Evolutionary conservation across 2,797 vertebrate genomes (phyloP), one percentile per base, ranked within the genome.

Genomic region (Staurois parvus): DNA sequence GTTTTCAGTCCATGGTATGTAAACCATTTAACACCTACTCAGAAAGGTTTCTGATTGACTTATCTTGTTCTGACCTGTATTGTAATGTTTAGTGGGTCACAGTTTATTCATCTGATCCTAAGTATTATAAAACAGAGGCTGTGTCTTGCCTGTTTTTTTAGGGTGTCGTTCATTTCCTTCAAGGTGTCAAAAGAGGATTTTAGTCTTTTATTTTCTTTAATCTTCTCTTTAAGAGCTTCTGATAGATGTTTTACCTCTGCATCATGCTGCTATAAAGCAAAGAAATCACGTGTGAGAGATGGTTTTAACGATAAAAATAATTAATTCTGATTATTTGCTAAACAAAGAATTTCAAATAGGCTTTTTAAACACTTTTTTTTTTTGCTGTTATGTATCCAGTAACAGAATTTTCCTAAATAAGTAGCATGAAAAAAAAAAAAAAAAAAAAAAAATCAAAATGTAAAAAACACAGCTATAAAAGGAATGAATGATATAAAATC

Each of bases 161-260:
- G 91, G 84, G 89, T 93, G 81, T 97, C 95, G 73, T 98, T 98
- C 59, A 95, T 86, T 72, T 96, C 95, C 91, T 95, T 98, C 81
- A 98, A 91, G 29, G 94, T 90, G 84, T 95, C 95, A 88, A 97
- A 97, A 70, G 94, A 97, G 0, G 93, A 94, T 87, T 92, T 96
- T 56, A 98, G 92, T 82, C 97, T 96, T 88, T 92, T 96, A 87
- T 93, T 97, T 88, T 97, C 97, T 90, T 95, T 97, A 87, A 64
- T 94, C 90, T 90, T 95, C 89, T 97, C 95, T 89, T 91, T 95
- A 76, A 99, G 93, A 74, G 93, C 87, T 76, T 95, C 91, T 78
- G 93, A 94, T 89, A 98, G 92, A 66, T 94, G 91, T 40, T 91
- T 91, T 84, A 95, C 88, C 91, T 97, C 95, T 72, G 92, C 91